Base-by-base conservation (phyloP, 2,888 invertebrate species). In the Pollenia griseotomentosa region DNA sequence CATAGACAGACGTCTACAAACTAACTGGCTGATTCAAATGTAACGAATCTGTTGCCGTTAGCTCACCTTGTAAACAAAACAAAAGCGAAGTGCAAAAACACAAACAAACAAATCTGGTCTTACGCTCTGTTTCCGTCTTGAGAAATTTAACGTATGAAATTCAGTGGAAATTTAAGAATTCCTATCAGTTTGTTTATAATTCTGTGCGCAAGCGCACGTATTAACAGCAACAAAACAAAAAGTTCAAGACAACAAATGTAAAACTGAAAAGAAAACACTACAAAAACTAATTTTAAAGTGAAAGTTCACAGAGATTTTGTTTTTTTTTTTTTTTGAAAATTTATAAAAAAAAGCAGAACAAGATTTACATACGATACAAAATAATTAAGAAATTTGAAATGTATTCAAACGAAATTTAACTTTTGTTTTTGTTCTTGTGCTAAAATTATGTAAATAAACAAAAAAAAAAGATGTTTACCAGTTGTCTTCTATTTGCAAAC, bases 171-270 rank as follows among this genome's bases (percentile, higher is more conserved):
- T 70, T 74, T 6, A 33, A 42, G 57, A 75, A 75, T 87, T 87
- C 74, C 70, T 63, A 70, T 42, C 84, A 87, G 87, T 87, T 82
- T 82, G 81, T 87, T 81, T 78, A 78, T 70, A 78, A 68, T 82
- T 78, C 78, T 87, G 53, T 68, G 78, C 81, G 51, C 57, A 59
- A 59, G 63, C 68, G 83, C 83, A 86, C 86, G 83, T 83, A 70
- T 59, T 48, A 12, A 16, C 14, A 51, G 11, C 44, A n/a, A 3
- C 55, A 48, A 46, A 44, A n/a, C 11, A 53, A 59, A 42, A 14
- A 65, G 14, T 14, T 44, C 23, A 53, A 66, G 10, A 11, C 10
- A 6, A 33, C 44, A 63, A 0, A 65, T 46, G 42, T 14, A 8
- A 65, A 68, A 33, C 16, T 23, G 40, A 55, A 33, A 71, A 51